Evolutionary conservation across 2,113 vertebrate genomes (phyloP).

Genomic region (Eulacestoma nigropectus): DNA sequence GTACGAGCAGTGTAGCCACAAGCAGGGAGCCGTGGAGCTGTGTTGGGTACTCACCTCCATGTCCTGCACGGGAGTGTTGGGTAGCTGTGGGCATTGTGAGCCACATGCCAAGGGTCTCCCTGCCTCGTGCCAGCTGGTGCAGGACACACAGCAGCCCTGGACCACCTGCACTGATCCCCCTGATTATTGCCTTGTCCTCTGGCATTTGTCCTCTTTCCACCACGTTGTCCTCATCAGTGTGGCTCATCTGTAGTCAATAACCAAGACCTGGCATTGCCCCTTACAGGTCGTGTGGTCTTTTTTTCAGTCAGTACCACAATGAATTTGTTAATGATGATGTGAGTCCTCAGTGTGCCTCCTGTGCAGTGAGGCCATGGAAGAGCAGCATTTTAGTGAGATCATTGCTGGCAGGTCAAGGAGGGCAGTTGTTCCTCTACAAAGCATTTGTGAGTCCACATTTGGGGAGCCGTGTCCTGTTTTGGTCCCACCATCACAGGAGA

Average conservation of each 20-base stretch:
- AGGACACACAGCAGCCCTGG: neutral
- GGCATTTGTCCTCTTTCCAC: neutral
- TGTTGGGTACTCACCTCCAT: rapidly evolving
- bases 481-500: neutral
- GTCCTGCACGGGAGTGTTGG: neutral
- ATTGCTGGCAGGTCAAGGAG: neutral
- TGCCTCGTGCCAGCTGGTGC: rapidly evolving
- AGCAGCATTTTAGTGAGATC: neutral
- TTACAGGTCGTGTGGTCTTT: neutral
- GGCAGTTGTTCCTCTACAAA: neutral
- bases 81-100: neutral
- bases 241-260: neutral
- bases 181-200: neutral
- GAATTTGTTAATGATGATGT: neutral
- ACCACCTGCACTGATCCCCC: neutral
- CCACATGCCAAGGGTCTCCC: neutral
- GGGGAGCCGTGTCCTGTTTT: neutral
- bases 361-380: rapidly evolving
- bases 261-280: neutral
- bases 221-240: neutral
- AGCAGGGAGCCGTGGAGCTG: rapidly evolving
- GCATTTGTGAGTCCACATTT: neutral
- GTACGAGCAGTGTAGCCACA: rapidly evolving
- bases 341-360: neutral
- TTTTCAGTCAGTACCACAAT: neutral